phyloP scores from a whole-genome alignment of 64 coral and sea anemone species.

The Actinia tenebrosa region DNA sequence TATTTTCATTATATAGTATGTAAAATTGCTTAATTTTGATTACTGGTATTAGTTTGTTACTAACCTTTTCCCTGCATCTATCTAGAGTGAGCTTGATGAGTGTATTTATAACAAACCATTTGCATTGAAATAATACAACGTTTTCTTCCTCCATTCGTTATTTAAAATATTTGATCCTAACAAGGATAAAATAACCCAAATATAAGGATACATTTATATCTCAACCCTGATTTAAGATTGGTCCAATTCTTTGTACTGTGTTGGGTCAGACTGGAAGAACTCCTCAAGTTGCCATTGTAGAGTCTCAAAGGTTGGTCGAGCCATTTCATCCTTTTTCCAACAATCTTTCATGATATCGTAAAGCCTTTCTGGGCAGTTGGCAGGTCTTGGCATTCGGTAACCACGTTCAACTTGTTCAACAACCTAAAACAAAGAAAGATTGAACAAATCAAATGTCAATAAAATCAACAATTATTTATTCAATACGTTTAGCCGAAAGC shows the following conservation, averaged over 20 bases:
- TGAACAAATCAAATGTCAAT: not conserved
- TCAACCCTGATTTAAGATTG: slow-evolving; percentile 16
- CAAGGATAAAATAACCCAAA: not conserved
- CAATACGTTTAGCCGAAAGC: too few relatives aligned
- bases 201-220: not conserved
- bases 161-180: not conserved
- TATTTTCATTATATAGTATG: too few relatives aligned
- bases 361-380: slow-evolving; percentile 55
- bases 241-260: slow-evolving; percentile 86
- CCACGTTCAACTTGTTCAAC: slow-evolving; percentile 88
- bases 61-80: too few relatives aligned
- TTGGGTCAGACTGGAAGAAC: slow-evolving; percentile 62
- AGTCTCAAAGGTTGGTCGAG: slow-evolving; percentile 90
- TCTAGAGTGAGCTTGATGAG: too few relatives aligned
- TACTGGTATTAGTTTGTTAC: too few relatives aligned
- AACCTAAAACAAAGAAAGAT: slow-evolving; percentile 34
- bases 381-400: slow-evolving; percentile 82
- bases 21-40: too few relatives aligned
- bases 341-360: slow-evolving; percentile 82
- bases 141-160: not conserved
- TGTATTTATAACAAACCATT: not conserved
- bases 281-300: slow-evolving; percentile 85
- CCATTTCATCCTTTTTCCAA: slow-evolving; percentile 62
- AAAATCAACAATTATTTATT: not conserved
- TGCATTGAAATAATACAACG: not conserved